Evolutionary conservation across 2,797 vertebrate species (phyloP), one percentile per base, ranked within the genome.

Genomic region (Karalla daura): DNA sequence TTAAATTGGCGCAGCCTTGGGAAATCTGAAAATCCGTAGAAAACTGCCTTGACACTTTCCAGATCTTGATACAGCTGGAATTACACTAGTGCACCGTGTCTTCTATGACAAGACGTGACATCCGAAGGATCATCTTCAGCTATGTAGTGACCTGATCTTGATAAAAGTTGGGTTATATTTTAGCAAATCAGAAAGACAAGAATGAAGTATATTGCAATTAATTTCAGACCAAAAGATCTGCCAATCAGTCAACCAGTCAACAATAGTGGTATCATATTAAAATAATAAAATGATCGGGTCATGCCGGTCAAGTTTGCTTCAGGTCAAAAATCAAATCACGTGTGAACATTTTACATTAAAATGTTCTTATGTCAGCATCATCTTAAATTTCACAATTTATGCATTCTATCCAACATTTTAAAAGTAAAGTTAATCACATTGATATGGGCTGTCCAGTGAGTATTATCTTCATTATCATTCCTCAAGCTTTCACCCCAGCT

Each of bases 1-100:
- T 0, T 1, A n/a, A 39, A 23, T 25, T 13, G 11, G 21, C 30
- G 35, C 39, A 41, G 54, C 45, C 5, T 47, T 62, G 72, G 74
- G 78, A 84, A 63, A 45, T 55, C 11, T 55, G 32, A 59, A 43
- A 79, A 78, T 65, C 27, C 23, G 60, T 61, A 59, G 41, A 73
- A 81, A 79, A 28, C 18, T 46, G 41, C 47, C 53, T 21, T 44
- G 55, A 49, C 39, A 51, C 41, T 27, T 45, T 56, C 30, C 24
- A 60, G 44, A 35, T 39, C 21, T 51, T 72, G 27, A 66, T 45
- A 47, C 25, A 47, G 12, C 64, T 11, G 39, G 21, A 25, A 43
- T 21, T 39, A 27, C 56, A 76, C 20, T 47, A 15, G 49, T 17
- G 25, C 7, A 4, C 30, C 28, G 20, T n/a, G n/a, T n/a, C 30